These are phyloP conservation scores for Gambelia wislizenii DNA, from an alignment of 2,797 vertebrate genomes.

Conservation along the genomic window DNA sequence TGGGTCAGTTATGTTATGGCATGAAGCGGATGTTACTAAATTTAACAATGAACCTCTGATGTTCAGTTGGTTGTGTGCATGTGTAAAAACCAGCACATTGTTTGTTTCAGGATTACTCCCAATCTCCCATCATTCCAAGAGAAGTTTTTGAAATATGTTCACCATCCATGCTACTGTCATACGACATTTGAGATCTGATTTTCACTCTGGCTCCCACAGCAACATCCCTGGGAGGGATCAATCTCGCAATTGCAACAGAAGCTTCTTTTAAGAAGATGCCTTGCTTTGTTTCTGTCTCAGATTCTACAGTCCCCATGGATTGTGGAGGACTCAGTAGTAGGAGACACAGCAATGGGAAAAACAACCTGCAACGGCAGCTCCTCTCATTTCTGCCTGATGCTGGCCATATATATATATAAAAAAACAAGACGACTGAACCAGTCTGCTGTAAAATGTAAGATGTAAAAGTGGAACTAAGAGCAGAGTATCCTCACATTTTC, in stretches of 20 bases:
- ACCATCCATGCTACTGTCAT: background rate
- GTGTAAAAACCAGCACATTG: background rate
- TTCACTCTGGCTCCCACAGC: background rate
- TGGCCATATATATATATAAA: background rate
- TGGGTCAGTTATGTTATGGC: too few species aligned
- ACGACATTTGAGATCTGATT: background rate
- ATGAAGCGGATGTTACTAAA: background rate
- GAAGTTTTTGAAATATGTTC: background rate
- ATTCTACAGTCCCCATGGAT: background rate
- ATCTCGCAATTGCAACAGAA: background rate
- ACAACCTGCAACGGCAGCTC: background rate
- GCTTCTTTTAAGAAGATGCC: background rate
- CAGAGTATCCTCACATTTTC: background rate
- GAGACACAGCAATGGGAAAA: background rate
- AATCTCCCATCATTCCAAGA: background rate
- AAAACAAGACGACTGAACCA: background rate
- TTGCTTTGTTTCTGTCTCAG: background rate
- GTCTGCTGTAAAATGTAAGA: background rate
- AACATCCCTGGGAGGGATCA: background rate
- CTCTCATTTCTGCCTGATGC: background rate
- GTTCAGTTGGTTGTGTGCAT: too few species aligned
- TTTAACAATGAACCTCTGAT: background rate
- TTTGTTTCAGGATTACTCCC: background rate
- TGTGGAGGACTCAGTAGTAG: background rate
- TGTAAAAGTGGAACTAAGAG: background rate